A percentile compares a stretch with the other conserved stretches of the same genome.
Evolutionary conservation across 2,888 invertebrate genomes (phyloP).

Genomic region (Palloptera scutellata): DNA sequence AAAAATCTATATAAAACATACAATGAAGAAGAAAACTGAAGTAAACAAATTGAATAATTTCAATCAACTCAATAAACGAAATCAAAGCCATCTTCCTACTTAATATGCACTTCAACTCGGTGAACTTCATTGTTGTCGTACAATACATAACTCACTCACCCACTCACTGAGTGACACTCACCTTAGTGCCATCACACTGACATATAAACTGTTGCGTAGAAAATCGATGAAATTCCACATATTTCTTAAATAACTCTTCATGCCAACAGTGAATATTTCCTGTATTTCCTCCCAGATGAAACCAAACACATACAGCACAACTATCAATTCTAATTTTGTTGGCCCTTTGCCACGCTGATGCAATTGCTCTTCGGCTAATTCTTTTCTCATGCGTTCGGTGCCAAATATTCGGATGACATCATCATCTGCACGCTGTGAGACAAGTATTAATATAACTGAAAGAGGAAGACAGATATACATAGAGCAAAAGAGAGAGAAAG

Average conservation of each 20-base stretch:
- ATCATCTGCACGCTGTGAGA: constrained; percentile 88
- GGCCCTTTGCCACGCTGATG: constrained; percentile 87
- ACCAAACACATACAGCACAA: constrained; percentile 84
- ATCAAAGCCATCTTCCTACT: too few species aligned
- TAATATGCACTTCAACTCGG: too few species aligned
- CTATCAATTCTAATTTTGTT: constrained; percentile 81
- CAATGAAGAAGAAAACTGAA: neutral
- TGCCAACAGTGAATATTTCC: constrained; percentile 88
- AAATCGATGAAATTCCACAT: constrained; percentile 98
- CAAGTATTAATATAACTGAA: constrained; percentile 87
- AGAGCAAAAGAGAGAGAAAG: neutral
- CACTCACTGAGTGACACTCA: constrained; percentile 39
- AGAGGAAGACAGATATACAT: constrained; percentile 6
- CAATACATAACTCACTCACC: neutral
- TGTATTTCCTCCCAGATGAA: constrained; percentile 93
- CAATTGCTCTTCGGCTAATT: constrained; percentile 70
- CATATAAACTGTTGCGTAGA: constrained; percentile 86
- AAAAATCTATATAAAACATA: constrained; percentile 64
- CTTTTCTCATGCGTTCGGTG: constrained; percentile 72
- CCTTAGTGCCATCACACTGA: constrained; percentile 74
- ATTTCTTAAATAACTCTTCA: constrained; percentile 84
- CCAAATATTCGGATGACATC: constrained; percentile 77
- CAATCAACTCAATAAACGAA: too few species aligned
- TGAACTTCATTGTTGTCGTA: neutral
- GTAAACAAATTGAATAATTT: neutral